Conservation (phyloP, 2,888 invertebrate species). For the Dorcus parallelipipedus region DNA sequence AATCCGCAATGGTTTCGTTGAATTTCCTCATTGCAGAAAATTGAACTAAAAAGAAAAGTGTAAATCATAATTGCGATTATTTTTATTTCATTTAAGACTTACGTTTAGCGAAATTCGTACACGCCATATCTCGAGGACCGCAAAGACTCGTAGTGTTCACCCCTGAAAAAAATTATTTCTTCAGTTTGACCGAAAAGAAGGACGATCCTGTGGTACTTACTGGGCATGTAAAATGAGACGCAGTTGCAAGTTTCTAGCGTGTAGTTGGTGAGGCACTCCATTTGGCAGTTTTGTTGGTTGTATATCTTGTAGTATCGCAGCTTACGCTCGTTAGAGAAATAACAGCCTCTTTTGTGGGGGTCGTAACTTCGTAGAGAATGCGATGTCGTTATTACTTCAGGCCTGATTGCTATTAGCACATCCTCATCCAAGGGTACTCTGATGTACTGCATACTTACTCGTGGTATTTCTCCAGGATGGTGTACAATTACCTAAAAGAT, state of each 20-base stretch:
- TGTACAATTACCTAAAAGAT: constrained; percentile 58
- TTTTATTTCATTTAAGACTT: neutral
- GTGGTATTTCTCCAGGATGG: constrained; percentile 66
- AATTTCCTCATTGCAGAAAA: too few relatives aligned
- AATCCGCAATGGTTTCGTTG: too few relatives aligned
- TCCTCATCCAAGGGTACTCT: constrained; percentile 68
- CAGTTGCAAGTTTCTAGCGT: constrained; percentile 62
- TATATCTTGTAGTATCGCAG: constrained; percentile 65
- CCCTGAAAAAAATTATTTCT: too few relatives aligned
- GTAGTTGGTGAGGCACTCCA: constrained; percentile 69
- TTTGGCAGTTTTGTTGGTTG: constrained; percentile 70
- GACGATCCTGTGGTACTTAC: constrained; percentile 36
- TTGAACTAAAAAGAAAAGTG: too few relatives aligned
- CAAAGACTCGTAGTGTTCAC: too few relatives aligned
- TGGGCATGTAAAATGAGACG: constrained; percentile 69
- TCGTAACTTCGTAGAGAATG: constrained; percentile 62
- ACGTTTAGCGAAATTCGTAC: too few relatives aligned
- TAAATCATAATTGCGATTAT: too few relatives aligned
- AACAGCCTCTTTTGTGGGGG: constrained; percentile 65
- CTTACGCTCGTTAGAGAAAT: constrained; percentile 63
- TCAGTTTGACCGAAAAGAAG: constrained; percentile 1
- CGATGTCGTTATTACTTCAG: constrained; percentile 74
- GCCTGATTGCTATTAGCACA: constrained; percentile 67
- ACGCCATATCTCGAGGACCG: too few relatives aligned
- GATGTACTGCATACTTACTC: constrained; percentile 67